Evolutionary conservation across 2,797 vertebrate species (phyloP).

Genomic region (Chloroceryle inda): DNA sequence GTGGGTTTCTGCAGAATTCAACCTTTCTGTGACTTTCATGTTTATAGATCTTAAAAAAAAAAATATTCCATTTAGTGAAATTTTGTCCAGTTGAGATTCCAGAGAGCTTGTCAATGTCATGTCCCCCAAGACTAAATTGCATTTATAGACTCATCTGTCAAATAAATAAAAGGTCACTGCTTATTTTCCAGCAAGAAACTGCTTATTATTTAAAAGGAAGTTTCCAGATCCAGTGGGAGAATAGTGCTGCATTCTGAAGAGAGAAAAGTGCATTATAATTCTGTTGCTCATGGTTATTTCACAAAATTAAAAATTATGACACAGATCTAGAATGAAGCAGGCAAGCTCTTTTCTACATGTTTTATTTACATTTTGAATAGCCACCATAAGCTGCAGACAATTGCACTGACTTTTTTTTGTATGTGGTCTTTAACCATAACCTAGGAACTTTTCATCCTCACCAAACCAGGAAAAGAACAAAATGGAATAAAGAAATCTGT

Average conservation of each 20-base stretch:
- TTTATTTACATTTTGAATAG: not conserved
- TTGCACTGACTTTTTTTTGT: not conserved
- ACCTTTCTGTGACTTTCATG: not conserved
- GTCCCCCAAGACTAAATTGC: not conserved
- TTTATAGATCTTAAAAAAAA: not conserved
- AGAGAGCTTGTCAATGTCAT: not conserved
- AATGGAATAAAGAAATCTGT: not conserved
- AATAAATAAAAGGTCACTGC: constrained; percentile 31
- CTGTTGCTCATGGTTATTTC: not conserved
- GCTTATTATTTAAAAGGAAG: constrained; percentile 17
- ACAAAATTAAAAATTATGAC: not conserved
- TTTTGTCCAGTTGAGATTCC: not conserved
- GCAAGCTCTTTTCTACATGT: not conserved
- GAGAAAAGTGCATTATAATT: not conserved
- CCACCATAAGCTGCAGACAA: not conserved
- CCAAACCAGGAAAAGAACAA: not conserved
- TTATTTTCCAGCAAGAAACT: constrained; percentile 17
- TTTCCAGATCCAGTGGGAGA: not conserved
- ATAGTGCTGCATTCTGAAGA: not conserved
- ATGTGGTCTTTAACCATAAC: not conserved
- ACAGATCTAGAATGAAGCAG: not conserved
- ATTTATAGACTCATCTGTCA: constrained; percentile 13
- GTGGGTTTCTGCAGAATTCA: not conserved
- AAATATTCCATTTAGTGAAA: not conserved
- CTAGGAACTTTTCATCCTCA: not conserved